Evolutionary conservation across 2,888 invertebrate genomes (phyloP).

Genomic region (Protophormia terraenovae): DNA sequence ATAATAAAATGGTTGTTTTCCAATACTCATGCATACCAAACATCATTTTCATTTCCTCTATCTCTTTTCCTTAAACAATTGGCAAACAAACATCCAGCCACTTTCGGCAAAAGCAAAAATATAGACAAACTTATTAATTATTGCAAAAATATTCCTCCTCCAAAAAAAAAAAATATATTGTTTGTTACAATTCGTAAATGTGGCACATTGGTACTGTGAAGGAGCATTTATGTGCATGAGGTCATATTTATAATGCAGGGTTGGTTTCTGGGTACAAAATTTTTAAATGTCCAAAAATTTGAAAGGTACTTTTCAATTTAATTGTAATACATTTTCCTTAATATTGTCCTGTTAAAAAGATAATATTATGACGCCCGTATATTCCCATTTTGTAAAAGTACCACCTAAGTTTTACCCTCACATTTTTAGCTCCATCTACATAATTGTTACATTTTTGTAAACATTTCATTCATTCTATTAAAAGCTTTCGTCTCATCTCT

Average conservation of each 20-base stretch:
- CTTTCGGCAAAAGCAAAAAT: conserved; percentile 28
- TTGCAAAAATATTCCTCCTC: conserved; percentile 61
- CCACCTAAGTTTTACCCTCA: background rate
- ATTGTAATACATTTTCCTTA: too few relatives aligned
- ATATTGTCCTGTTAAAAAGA: too few relatives aligned
- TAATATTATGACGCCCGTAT: too few relatives aligned
- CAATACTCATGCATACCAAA: conserved; percentile 33
- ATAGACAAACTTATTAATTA: conserved; percentile 62
- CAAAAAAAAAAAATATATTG: conserved; percentile 31
- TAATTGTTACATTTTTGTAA: background rate
- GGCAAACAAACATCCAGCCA: conserved; percentile 34
- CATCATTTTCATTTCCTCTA: background rate
- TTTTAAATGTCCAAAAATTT: background rate
- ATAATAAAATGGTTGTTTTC: conserved; percentile 23
- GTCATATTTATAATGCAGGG: background rate
- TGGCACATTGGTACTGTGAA: background rate
- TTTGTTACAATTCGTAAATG: background rate
- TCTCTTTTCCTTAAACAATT: background rate
- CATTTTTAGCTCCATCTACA: background rate
- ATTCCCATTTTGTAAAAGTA: background rate
- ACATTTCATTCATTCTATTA: conserved; percentile 7
- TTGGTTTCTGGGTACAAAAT: background rate
- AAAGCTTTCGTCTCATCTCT: background rate
- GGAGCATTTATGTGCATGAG: background rate
- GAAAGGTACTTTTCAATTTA: background rate